These are phyloP conservation scores for Pachydiplax longipennis DNA, from an alignment of 2,888 invertebrate genomes.

Conservation along the genomic window DNA sequence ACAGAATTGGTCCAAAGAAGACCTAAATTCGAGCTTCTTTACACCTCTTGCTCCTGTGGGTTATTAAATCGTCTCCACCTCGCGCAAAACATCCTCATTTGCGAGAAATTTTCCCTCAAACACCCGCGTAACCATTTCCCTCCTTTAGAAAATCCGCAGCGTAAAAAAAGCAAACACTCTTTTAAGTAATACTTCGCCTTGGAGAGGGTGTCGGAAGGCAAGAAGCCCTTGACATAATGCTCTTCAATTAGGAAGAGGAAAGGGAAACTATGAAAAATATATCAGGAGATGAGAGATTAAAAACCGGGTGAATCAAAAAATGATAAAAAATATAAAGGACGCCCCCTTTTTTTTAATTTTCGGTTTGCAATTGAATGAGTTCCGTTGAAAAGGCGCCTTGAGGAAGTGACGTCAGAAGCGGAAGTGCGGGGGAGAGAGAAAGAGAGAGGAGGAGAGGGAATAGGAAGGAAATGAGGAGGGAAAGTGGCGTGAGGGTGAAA, in stretches of 20 bases:
- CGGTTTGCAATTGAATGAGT: slow-evolving; percentile 2
- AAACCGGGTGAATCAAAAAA: background rate
- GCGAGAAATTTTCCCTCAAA: background rate
- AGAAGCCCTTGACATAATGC: background rate
- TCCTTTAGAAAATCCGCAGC: background rate
- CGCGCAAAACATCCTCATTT: too few relatives aligned
- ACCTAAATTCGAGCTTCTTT: too few relatives aligned
- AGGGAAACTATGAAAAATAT: background rate
- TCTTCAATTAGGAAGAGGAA: background rate
- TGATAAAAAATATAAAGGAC: background rate
- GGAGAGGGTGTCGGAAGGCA: background rate
- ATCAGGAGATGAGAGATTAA: slow-evolving; percentile 38
- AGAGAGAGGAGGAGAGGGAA: too few relatives aligned
- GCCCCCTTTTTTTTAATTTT: background rate
- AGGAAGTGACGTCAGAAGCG: slow-evolving; percentile 21
- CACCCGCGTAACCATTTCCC: background rate
- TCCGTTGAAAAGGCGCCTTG: background rate
- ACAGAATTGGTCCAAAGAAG: too few relatives aligned
- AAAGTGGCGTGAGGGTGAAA: background rate
- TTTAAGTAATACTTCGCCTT: background rate
- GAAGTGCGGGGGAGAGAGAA: background rate
- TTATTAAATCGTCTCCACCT: too few relatives aligned
- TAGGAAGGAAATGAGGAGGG: too few relatives aligned
- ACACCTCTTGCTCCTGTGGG: too few relatives aligned
- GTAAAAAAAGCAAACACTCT: background rate